Conservation (phyloP, 1,140 invertebrate genomes). For the Drosophila chauvacae region DNA sequence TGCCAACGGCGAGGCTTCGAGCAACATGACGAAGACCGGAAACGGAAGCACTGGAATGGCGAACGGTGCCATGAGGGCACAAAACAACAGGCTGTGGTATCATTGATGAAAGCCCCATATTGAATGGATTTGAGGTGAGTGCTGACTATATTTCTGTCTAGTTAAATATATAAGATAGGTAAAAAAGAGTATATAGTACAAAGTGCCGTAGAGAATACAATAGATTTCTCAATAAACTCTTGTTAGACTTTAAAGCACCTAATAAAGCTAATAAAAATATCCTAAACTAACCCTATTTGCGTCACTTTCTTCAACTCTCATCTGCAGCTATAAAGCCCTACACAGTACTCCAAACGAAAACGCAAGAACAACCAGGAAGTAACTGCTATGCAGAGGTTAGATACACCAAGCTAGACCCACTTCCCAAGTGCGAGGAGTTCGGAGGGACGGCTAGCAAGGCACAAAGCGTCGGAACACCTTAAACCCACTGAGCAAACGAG, state of each 20-base stretch:
- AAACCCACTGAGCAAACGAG: slow-evolving; percentile 71
- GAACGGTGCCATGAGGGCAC: slow-evolving; percentile 67
- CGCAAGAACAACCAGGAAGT: slow-evolving; percentile 17
- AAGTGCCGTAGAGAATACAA: neutral
- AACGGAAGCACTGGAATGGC: slow-evolving; percentile 26
- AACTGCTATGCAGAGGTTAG: slow-evolving; percentile 33
- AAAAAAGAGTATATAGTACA: too few species aligned
- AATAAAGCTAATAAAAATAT: neutral
- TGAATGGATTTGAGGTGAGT: slow-evolving; percentile 82
- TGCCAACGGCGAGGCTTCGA: slow-evolving; percentile 59
- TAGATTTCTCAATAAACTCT: neutral
- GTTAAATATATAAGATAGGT: neutral
- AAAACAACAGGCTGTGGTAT: slow-evolving; percentile 84
- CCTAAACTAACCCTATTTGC: neutral
- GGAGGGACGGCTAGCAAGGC: slow-evolving; percentile 9
- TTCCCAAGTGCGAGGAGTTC: neutral
- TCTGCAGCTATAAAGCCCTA: slow-evolving; percentile 55
- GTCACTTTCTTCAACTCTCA: neutral
- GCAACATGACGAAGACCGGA: slow-evolving; percentile 39
- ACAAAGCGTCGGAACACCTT: slow-evolving; percentile 69
- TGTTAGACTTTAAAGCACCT: neutral
- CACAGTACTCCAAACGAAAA: slow-evolving; percentile 45
- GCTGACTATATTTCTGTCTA: rapidly evolving
- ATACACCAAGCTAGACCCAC: slow-evolving; percentile 25
- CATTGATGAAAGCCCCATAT: slow-evolving; percentile 82